phyloP scores from a whole-genome alignment of 92 coral and sea anemone genomes.

The Isaurus tuberculatus region DNA sequence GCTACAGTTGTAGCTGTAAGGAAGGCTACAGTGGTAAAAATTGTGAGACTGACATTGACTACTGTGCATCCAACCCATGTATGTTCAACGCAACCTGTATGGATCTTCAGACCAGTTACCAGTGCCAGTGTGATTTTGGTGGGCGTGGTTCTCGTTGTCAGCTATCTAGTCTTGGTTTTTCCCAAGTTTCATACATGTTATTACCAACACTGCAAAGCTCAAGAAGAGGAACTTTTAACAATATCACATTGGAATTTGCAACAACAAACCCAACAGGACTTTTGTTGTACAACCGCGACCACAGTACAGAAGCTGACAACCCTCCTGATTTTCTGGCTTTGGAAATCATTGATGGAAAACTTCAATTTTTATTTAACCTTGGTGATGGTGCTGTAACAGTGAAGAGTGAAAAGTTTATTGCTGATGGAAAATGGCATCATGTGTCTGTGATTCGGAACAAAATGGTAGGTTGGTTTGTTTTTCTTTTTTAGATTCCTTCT shows the following conservation, averaged over 20 bases:
- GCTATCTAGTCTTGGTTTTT: constrained; percentile 87
- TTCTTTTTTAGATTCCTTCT: background rate
- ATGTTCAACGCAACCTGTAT: constrained; percentile 72
- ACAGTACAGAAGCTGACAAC: constrained; percentile 54
- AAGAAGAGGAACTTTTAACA: constrained; percentile 69
- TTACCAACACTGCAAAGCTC: constrained; percentile 77
- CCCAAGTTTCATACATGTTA: constrained; percentile 75
- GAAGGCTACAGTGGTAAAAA: constrained; percentile 84
- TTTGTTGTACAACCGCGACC: constrained; percentile 73
- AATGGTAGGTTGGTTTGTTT: constrained; percentile 61
- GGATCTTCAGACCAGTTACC: constrained; percentile 63
- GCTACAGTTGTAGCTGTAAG: constrained; percentile 80
- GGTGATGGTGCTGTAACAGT: constrained; percentile 73
- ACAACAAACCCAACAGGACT: constrained; percentile 73
- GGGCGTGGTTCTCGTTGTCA: constrained; percentile 81
- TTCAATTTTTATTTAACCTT: constrained; percentile 88
- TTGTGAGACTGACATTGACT: constrained; percentile 78
- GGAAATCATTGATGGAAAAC: constrained; percentile 75
- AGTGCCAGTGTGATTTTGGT: constrained; percentile 88
- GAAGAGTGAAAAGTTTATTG: constrained; percentile 60
- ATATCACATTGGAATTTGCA: constrained; percentile 84
- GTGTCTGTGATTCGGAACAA: constrained; percentile 78
- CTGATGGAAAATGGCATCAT: constrained; percentile 95
- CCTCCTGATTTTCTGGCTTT: constrained; percentile 89
- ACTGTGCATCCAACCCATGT: constrained; percentile 84